Base-by-base conservation (phyloP, 35 echinoderm and acorn worm genomes). In the Lytechinus variegatus region DNA sequence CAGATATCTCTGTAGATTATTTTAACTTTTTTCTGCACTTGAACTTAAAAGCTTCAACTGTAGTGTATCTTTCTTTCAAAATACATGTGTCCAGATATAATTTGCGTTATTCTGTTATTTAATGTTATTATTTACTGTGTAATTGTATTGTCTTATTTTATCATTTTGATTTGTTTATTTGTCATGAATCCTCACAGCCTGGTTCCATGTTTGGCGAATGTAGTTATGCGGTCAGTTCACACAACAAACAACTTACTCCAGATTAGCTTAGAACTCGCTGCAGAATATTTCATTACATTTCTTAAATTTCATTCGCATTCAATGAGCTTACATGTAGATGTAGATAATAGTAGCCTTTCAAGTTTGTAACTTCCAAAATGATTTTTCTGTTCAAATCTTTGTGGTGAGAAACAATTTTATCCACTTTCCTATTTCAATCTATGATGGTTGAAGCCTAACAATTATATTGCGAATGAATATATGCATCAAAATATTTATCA, bases 211-310 rank as follows among this genome's bases (percentile, higher is more conserved):
- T 96, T 95, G 96, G 96, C 95, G 86, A 56, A 61, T 94, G 93
- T 56, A 90, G 86, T 95, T 71, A 88, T 90, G 33, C 89, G 96
- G 96, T 96, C 94, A 96, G 96, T 96, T 95, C 9, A 53, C 29
- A 89, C 54, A 14, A 89, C 3, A 71, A 7, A 12, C 95, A 89
- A 51, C 24, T 33, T 79, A 16, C 66, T 79, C 66, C 0, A 79
- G 19, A 24, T 71, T 79, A 79, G 66, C 66, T 6, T 79, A 79
- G 66, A 79, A 79, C 33, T 79, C 8, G 12, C 66, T 79, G 66
- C 66, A 79, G 66, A 19, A 16, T 79, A 19, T 24, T 79, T n/a
- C 4, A 79, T 95, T 86, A 86, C 28, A 79, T 79, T n/a, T 24
- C 66, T 24, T 79, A 79, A 4, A n/a, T 79, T 79, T 79, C 16